Evolutionary conservation across 2,797 vertebrate species (phyloP), one percentile per base, ranked within the genome.

Genomic region (Macropus fuliginosus): DNA sequence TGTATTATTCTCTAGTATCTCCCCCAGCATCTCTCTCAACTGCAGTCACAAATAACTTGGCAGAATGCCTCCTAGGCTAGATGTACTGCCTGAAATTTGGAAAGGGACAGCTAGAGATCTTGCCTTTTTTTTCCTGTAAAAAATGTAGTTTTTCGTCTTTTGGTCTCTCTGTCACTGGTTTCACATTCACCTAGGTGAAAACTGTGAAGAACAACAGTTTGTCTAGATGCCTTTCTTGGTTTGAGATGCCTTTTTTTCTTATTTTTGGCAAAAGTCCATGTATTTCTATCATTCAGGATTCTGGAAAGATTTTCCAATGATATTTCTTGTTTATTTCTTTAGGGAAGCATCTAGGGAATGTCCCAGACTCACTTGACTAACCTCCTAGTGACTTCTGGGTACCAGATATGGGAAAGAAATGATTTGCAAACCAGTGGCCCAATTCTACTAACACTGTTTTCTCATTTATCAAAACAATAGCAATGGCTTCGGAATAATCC

Each of bases 1-100:
- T 92, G 92, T 6, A 91, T 91, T 74, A 50, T 96, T 89, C 97
- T 96, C 94, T 31, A 13, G 90, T 55, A 18, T 92, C 56, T 24
- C 10, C 52, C 4, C 18, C 29, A 57, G 56, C 91, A 95, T 21
- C n/a, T 91, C 34, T 28, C 34, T 31, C 89, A 55, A 11, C 16
- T 57, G 91, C 40, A 92, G 56, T 62, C 92, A 55, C 50, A 55
- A 62, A 14, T 81, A 2, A 87, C 34, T 54, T 24, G 21, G 59
- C 16, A 31, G 55, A 50, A 92, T 4, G 2, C 55, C 91, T 95
- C 54, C 1, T 28, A 93, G 54, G 10, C 54, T 18, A 0, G 27
- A 54, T 0, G 66, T 50, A 54, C 40, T 29, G 0, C 2, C 27
- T 4, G 46, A 66, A 56, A 57, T 14, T 24, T 27, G 40, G 34